These are phyloP conservation scores for Bungarus multicinctus DNA, from an alignment of 2,113 vertebrate genomes.

Conservation along the genomic window DNA sequence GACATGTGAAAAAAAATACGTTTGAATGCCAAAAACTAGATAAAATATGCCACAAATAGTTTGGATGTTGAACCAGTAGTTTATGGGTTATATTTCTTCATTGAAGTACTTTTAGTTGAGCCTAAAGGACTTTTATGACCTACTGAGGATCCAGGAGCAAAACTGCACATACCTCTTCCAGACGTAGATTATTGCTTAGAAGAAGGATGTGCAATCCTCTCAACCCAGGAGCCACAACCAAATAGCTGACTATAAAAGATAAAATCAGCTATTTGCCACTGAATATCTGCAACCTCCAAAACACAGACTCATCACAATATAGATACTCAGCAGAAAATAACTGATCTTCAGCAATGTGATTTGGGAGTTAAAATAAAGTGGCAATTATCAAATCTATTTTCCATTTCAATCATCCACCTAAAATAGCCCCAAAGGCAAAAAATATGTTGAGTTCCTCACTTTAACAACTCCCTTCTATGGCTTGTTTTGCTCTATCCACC, in stretches of 20 bases:
- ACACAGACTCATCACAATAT: background rate
- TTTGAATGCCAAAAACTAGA: background rate
- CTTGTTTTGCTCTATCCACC: slow-evolving; percentile 19
- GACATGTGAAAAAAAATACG: background rate
- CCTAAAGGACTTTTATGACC: background rate
- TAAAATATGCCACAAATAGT: background rate
- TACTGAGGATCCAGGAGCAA: background rate
- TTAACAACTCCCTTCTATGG: background rate
- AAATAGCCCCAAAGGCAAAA: background rate
- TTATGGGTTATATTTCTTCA: background rate
- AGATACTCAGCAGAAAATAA: background rate
- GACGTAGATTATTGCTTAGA: background rate
- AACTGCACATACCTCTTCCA: background rate
- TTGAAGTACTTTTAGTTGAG: background rate
- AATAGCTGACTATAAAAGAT: background rate
- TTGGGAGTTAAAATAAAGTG: background rate
- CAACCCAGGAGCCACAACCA: background rate
- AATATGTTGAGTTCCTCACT: background rate
- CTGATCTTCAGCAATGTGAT: background rate
- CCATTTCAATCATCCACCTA: background rate
- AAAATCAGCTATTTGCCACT: background rate
- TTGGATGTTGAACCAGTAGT: rapidly evolving
- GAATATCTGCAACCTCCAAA: background rate
- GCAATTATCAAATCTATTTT: background rate
- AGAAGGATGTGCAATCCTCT: background rate